Conservation (phyloP, 1,140 invertebrate genomes). For the Aphis craccivora region DNA sequence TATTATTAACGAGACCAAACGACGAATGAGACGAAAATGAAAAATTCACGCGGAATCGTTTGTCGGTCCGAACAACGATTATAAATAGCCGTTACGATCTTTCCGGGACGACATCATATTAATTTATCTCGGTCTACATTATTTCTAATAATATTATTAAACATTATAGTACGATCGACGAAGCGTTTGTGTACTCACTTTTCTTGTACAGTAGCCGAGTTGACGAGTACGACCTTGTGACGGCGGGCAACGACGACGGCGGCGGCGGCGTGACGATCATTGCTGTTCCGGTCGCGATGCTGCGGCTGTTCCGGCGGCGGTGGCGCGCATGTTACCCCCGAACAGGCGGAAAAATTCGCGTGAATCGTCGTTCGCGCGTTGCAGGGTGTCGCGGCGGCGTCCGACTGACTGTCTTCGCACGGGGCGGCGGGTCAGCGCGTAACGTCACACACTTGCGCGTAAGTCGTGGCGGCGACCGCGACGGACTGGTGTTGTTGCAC, state of each 20-base stretch:
- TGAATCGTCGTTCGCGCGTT: too few species aligned
- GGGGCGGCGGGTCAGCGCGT: neutral
- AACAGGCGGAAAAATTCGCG: neutral
- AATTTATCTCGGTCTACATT: too few species aligned
- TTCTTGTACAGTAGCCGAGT: conserved; percentile 36
- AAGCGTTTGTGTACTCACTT: neutral
- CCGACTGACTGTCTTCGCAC: neutral
- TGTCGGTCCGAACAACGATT: too few species aligned
- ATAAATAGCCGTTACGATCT: too few species aligned
- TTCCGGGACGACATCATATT: too few species aligned
- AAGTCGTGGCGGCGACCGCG: neutral
- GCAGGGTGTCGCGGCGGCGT: neutral
- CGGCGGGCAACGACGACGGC: too few species aligned
- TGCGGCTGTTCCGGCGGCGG: neutral
- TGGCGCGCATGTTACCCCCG: neutral
- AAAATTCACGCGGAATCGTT: too few species aligned
- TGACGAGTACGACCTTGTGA: neutral
- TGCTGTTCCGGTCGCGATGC: neutral
- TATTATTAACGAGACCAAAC: too few species aligned
- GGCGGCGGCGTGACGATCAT: neutral
- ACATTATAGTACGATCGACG: too few species aligned
- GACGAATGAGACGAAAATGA: too few species aligned
- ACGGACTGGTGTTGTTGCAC: neutral
- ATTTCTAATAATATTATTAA: too few species aligned
- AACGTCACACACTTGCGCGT: neutral